phyloP scores from a whole-genome alignment of 2,113 vertebrate species.

The Varanus salvator region DNA sequence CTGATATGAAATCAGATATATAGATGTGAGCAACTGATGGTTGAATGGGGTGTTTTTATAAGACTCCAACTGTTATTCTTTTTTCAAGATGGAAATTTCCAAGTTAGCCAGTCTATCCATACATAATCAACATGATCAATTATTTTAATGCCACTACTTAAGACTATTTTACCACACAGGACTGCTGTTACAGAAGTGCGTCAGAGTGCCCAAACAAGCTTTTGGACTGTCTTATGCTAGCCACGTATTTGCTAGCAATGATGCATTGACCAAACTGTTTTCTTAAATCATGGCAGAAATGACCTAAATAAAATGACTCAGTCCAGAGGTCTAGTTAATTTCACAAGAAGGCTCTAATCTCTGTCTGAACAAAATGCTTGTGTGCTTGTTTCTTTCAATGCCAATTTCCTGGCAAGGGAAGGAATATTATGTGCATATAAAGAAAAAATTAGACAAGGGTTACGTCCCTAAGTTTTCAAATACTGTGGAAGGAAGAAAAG shows the following conservation, averaged over 20 bases:
- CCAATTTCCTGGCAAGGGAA: background rate
- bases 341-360: background rate
- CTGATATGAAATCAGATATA: background rate
- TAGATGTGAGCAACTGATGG: background rate
- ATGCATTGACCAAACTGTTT: background rate
- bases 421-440: no score
- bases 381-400: background rate
- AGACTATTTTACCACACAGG: slow-evolving; percentile 4
- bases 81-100: slow-evolving; percentile 40
- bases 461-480: background rate
- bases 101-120: slow-evolving; percentile 19
- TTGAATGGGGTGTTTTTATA: background rate
- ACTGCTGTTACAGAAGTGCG: background rate
- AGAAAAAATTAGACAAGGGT: background rate
- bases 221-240: slow-evolving; percentile 30
- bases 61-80: slow-evolving; percentile 1
- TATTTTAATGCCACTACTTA: background rate
- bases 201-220: slow-evolving; percentile 25
- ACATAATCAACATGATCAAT: background rate
- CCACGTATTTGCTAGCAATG: slow-evolving; percentile 18
- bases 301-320: background rate
- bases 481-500: background rate
- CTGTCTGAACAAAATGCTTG: background rate
- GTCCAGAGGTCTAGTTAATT: background rate
- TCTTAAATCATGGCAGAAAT: slow-evolving; percentile 28